Base-by-base conservation (phyloP, 2,113 vertebrate genomes). In the Penelope pileata region DNA sequence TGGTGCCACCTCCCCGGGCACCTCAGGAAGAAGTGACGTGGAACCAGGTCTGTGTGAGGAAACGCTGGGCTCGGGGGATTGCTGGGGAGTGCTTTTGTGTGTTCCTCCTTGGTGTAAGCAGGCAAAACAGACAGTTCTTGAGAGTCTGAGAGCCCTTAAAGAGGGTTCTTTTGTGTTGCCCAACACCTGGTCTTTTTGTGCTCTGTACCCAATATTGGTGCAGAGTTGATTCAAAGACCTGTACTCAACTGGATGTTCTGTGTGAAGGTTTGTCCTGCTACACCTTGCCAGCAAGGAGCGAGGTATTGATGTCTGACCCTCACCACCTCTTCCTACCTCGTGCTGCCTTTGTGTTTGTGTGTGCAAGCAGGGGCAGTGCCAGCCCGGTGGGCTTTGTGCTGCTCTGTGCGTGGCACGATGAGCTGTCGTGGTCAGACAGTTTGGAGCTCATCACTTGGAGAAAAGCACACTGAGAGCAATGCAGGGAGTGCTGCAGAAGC, bases 1-100 rank as follows among this genome's bases (percentile, higher is more conserved):
- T 29, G 19, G 27, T 51, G 47, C 38, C 5, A 32, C 19, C 2
- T 50, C 27, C 13, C 36, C 23, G 12, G n/a, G 12, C 34, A 16
- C 27, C 34, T 69, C 3, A 1, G 29, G 47, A n/a, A 47, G 69
- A 62, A 43, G 14, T 10, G 11, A 5, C 30, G 18, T 50, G 43
- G 59, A 64, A 83, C 26, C 4, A 26, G 59, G 30, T 21, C 7
- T 38, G 43, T 53, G 1, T 16, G 26, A 45, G 21, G 80, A 24
- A 10, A 48, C 16, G 26, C 9, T 23, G 53, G 16, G 21, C 6
- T 51, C 58, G 21, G 23, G 32, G 13, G 53, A 21, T 32, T 4
- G 0, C 15, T 30, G 24, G 6, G 91, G 60, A 36, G 63, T 40
- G 23, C 80, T 86, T 69, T 18, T 2, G 0, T 2, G 0, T 10